Base-by-base conservation (phyloP, 2,888 invertebrate genomes). In the Sesia apiformis region DNA sequence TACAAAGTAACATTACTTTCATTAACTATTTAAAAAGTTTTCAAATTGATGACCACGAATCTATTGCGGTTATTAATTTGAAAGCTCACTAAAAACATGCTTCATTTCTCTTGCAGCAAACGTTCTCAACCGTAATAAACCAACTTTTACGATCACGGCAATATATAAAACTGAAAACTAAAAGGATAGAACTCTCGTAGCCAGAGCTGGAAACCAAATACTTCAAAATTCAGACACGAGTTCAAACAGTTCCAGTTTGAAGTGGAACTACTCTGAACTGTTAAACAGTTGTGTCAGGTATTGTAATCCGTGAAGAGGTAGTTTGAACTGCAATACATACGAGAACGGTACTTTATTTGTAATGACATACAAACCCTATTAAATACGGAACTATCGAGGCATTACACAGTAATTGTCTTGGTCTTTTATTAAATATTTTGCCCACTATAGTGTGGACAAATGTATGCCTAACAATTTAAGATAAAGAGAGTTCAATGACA, bases 141-240 rank as follows among this genome's bases (percentile, higher is more conserved):
- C 23, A 46, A 46, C 46, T 46, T 46, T 46, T 46, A 46, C 46
- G 46, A 46, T n/a, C 8, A 46, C 46, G 46, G 46, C 23, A 46
- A 46, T n/a, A 46, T n/a, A 46, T 46, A 46, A 46, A 46, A 46
- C 46, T 1, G 7, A 46, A 46, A 46, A 46, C 46, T 46, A 46
- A 46, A 46, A 46, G 46, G 23, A 46, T 46, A 46, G n/a, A 46
- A 46, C 23, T 46, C 23, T 46, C 46, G 46, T 23, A 46, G 46
- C 46, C 23, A 6, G 23, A 46, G 46, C 46, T 46, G 46, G 46
- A 46, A 46, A 46, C 46, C 46, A 46, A 65, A 64, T 64, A 68
- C 69, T 72, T 67, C 66, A 69, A 70, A 74, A 69, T 70, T 70
- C 64, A 63, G 65, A 62, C 61, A 57, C 58, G 58, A 63, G 66